Evolutionary conservation across 2,888 invertebrate species (phyloP).

Genomic region (Stenoptilia bipunctidactyla): DNA sequence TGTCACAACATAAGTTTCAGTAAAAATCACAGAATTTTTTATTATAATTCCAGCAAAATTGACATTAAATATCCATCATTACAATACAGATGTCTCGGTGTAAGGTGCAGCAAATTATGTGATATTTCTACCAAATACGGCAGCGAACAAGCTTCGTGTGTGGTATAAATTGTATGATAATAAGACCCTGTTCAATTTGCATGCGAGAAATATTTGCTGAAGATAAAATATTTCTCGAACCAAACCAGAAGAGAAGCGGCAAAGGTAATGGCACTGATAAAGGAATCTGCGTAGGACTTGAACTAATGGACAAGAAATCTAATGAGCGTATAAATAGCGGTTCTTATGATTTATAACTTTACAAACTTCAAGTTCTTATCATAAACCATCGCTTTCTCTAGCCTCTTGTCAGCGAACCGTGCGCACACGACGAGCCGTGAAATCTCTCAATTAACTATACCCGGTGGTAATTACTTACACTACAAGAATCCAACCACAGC

Average conservation of each 20-base stretch:
- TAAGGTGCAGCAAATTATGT: slow-evolving; percentile 11
- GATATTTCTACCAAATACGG: slow-evolving; percentile 28
- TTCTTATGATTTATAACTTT: no score
- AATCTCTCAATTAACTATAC: slow-evolving; percentile 37
- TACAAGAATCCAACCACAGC: no score
- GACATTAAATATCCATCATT: no score
- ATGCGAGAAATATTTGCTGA: not conserved
- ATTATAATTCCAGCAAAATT: no score
- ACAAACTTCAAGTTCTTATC: slow-evolving; percentile 3
- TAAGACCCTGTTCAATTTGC: slow-evolving; percentile 20
- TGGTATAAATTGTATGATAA: slow-evolving; percentile 57
- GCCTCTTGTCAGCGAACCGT: not conserved
- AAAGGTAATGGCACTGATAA: no score
- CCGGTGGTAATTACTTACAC: slow-evolving; percentile 24
- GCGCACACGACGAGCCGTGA: slow-evolving; percentile 11
- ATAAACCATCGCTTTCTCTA: slow-evolving; percentile 11
- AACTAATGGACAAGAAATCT: not conserved
- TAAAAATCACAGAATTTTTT: no score
- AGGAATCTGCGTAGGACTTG: slow-evolving; percentile 5
- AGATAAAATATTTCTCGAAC: no score
- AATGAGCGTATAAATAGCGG: no score
- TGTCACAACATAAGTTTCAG: no score
- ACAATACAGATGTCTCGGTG: no score
- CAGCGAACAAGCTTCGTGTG: slow-evolving; percentile 40
- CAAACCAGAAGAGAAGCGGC: no score